Evolutionary conservation across 2,888 invertebrate genomes (phyloP).

Genomic region (Eupithecia inturbata): DNA sequence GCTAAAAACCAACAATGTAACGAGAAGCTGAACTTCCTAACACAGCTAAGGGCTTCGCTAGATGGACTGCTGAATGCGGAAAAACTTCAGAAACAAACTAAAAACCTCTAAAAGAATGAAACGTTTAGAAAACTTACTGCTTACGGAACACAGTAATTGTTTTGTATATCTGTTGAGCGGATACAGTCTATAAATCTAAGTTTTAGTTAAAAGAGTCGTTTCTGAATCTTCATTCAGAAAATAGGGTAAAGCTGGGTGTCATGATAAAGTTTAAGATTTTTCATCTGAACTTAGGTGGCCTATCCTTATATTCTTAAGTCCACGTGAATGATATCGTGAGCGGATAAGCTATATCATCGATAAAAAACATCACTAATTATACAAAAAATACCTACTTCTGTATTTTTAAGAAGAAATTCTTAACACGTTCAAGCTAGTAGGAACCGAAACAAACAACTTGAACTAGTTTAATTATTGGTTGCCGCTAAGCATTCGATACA

Average conservation of each 20-base stretch:
- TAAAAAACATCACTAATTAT: not conserved
- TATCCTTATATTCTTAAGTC: not conserved
- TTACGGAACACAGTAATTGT: not conserved
- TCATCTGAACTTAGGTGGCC: not conserved
- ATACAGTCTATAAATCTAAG: not conserved
- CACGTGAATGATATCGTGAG: not conserved
- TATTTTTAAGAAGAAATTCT: not conserved
- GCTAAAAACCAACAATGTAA: constrained; percentile 33
- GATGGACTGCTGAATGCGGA: not conserved
- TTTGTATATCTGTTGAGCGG: not conserved
- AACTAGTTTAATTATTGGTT: not conserved
- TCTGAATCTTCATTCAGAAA: not conserved
- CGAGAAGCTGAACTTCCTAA: not conserved
- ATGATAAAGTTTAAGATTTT: not conserved
- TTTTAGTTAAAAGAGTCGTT: not conserved
- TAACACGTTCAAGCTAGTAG: not conserved
- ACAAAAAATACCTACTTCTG: not conserved
- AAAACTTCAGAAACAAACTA: not conserved
- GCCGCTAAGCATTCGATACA: not conserved
- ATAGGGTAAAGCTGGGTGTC: not conserved
- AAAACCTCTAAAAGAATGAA: not conserved
- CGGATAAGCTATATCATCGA: not conserved
- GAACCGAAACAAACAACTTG: not conserved
- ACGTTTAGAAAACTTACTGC: not conserved
- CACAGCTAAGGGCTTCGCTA: not conserved